These are phyloP conservation scores for Dendrolimus kikuchii DNA, from an alignment of 1,140 invertebrate genomes.

Conservation along the genomic window DNA sequence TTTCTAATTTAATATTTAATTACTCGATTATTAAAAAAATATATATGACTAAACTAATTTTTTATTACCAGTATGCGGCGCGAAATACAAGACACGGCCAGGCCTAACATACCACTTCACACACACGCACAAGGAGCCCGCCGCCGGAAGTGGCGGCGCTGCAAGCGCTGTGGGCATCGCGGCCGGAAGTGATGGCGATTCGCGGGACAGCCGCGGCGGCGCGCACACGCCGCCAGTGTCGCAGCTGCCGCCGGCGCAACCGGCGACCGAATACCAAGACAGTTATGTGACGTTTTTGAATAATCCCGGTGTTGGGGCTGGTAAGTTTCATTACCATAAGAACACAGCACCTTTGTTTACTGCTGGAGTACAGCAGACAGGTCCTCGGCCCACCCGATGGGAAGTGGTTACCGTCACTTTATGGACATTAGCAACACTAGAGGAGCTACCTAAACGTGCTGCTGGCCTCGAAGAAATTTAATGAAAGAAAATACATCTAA, in stretches of 20 bases:
- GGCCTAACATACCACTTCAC: conserved; percentile 97
- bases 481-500: no score
- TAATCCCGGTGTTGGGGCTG: conserved; percentile 71
- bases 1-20: no score
- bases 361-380: not conserved
- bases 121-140: conserved; percentile 91
- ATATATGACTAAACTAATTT: not conserved
- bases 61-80: conserved; percentile 87
- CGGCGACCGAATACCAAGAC: conserved; percentile 75
- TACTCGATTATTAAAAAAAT: no score
- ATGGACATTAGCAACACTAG: no score
- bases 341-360: no score
- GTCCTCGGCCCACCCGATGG: not conserved
- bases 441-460: no score
- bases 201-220: conserved; percentile 30
- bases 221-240: conserved; percentile 32
- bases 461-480: no score
- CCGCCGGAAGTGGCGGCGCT: conserved; percentile 53
- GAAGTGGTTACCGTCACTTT: no score
- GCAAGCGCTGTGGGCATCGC: conserved; percentile 20
- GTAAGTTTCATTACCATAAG: conserved; percentile 17
- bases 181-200: conserved; percentile 48
- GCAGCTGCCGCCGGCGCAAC: conserved; percentile 28
- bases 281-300: conserved; percentile 81
- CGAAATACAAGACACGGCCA: conserved; percentile 96